Percentiles rank a stretch among this genome's conserved stretches.
Conservation (phyloP, 2,888 invertebrate species). For the Philonicus albiceps region DNA sequence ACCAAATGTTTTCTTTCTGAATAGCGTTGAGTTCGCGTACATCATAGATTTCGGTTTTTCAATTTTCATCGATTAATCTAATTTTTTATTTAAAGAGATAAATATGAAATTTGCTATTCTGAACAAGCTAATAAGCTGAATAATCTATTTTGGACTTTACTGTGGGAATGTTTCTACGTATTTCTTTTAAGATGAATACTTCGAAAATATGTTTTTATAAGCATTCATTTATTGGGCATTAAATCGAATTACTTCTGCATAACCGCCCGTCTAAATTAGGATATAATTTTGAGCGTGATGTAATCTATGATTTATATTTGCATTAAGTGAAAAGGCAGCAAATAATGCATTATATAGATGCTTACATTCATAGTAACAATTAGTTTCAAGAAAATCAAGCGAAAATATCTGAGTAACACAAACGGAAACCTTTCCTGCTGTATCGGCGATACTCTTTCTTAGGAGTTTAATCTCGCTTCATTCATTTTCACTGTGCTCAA, state of each 20-base stretch:
- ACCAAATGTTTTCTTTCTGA: not conserved
- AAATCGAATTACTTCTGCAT: not conserved
- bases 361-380: not conserved
- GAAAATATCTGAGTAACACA: not conserved
- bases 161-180: not conserved
- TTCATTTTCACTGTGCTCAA: not conserved
- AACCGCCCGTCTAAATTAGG: not conserved
- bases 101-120: not conserved
- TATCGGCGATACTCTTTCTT: not conserved
- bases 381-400: not conserved
- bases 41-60: not conserved
- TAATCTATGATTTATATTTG: not conserved
- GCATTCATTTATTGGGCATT: not conserved
- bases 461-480: not conserved
- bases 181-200: not conserved
- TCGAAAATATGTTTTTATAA: not conserved
- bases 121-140: not conserved
- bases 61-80: not conserved
- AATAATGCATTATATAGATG: not conserved
- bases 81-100: not conserved
- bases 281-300: not conserved
- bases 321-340: not conserved
- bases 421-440: not conserved
- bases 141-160: not conserved
- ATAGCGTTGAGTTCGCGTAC: not conserved